phyloP scores from a whole-genome alignment of 30 jellyfish, hydroid and myxozoan genomes.

The Aurelia aurita region DNA sequence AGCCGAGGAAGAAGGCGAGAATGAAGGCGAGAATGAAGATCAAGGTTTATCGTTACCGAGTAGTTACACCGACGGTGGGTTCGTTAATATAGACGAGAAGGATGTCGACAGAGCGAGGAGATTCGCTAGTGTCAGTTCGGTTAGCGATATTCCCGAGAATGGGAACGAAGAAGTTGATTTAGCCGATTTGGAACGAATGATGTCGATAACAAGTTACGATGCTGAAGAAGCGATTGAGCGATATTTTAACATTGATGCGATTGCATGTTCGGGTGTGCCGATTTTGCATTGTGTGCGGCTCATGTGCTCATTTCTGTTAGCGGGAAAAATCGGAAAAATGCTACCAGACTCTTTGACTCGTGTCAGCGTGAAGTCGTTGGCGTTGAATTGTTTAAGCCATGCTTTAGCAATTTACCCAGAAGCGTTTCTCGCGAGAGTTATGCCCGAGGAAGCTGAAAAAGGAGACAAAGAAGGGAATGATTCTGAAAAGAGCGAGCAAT shows the following conservation, averaged over 20 bases:
- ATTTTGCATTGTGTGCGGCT: conserved; percentile 89
- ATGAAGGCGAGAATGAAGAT: conserved; percentile 72
- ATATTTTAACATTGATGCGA: conserved; percentile 93
- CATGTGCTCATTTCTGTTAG: conserved; percentile 92
- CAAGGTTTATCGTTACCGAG: conserved; percentile 84
- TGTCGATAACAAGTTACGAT: conserved; percentile 85
- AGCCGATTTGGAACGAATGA: conserved; percentile 78
- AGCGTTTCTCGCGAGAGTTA: conserved; percentile 87
- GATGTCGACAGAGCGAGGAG: conserved; percentile 53
- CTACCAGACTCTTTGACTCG: conserved; percentile 92
- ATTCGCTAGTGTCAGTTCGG: conserved; percentile 61
- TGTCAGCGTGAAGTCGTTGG: conserved; percentile 94
- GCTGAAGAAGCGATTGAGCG: conserved; percentile 86
- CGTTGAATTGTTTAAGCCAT: conserved; percentile 85
- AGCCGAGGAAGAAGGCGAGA: conserved; percentile 41
- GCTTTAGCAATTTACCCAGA: conserved; percentile 89
- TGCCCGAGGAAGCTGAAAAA: conserved; percentile 74
- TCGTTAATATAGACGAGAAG: conserved; percentile 78
- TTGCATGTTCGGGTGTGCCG: conserved; percentile 97
- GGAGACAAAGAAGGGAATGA: neutral
- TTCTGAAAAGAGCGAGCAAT: conserved; percentile 49
- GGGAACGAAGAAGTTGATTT: conserved; percentile 65
- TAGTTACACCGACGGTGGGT: conserved; percentile 90
- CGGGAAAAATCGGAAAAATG: conserved; percentile 84
- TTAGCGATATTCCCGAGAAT: conserved; percentile 89